Evolutionary conservation across 2,113 vertebrate genomes (phyloP), one percentile per base, ranked within the genome.

Genomic region (Numida meleagris): DNA sequence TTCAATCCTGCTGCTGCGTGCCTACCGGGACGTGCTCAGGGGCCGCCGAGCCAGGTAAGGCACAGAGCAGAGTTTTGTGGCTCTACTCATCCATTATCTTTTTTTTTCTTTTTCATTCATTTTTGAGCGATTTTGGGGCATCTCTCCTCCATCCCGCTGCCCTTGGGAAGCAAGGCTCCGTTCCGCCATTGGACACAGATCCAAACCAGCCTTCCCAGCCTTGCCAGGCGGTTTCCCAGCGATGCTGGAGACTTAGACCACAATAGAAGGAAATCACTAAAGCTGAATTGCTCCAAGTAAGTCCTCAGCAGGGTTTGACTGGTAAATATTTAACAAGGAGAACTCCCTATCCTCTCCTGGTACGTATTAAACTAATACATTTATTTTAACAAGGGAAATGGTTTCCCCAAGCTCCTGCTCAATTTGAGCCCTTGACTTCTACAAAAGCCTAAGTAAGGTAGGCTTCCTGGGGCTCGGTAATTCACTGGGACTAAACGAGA

Each of bases 241-340:
- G 2, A 72, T 91, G 90, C 68, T 92, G 93, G 88, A 95, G 82
- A 80, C 79, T 83, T 12, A 83, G 93, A 96, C 94, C 93, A 89
- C 94, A 97, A 95, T 85, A 82, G 93, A 89, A 90, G 95, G 95
- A 96, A 95, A 95, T 94, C 91, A 90, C 95, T 93, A 95, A 93
- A 82, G 88, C 81, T 95, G 94, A 95, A 96, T 96, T 96, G 94
- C 95, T 96, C 90, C 86, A 75, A 91, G 88, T 93, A n/a, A 91
- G 95, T 94, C 95, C 95, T 94, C 97, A 97, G 96, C 96, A 92
- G 94, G 96, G 93, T 96, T 46, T 96, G 93, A 96, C 93, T 97
- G 96, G 97, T 97, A 97, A 97, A 97, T 67, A 96, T 97, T 97
- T 97, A 97, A 97, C 97, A 97, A 96, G 96, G 97, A 97, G 93